Evolutionary conservation across 2,113 vertebrate genomes (phyloP), one percentile per base, ranked within the genome.

Genomic region (Collichthys lucidus): DNA sequence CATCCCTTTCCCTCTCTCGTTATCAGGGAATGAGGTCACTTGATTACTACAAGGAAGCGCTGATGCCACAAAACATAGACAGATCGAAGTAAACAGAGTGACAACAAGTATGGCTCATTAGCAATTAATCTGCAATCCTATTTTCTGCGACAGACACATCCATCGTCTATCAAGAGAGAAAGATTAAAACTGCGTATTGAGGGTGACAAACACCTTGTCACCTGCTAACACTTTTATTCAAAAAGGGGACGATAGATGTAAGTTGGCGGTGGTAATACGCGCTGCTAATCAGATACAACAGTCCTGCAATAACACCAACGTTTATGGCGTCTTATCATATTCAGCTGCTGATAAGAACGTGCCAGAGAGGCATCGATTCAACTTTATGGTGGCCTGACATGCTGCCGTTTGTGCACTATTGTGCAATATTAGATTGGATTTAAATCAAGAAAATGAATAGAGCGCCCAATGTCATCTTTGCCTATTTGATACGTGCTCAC

Each of bases 21-120:
- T 84, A 89, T 78, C 80, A 89, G 82, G 53, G 84, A 92, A 93
- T 64, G 74, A 84, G 79, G 89, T 89, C 84, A 86, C 59, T 62
- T 82, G 68, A 88, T 91, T 73, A 88, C 73, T 80, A 68, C 67
- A 82, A 69, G 50, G 73, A 77, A 57, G 55, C 50, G 56, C 10
- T 49, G 22, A 74, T 63, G 53, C 15, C 26, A 74, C 16, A 26
- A 63, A 71, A 79, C 22, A 26, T 47, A 60, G 65, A 67, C 22
- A 5, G 42, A 40, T 40, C 35, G 35, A 56, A 47, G 46, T 15
- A 46, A 78, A 86, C 24, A 49, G 22, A 77, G 24, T 19, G 26
- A 40, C 29, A 29, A 72, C 55, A 47, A 55, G 26, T 35, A 11
- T 2, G 40, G 26, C 65, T 50, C 3, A 5, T 46, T 26, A 19